These are phyloP conservation scores for Ctenodactylus gundi DNA, from an alignment of 2,113 vertebrate genomes.

Conservation along the genomic window DNA sequence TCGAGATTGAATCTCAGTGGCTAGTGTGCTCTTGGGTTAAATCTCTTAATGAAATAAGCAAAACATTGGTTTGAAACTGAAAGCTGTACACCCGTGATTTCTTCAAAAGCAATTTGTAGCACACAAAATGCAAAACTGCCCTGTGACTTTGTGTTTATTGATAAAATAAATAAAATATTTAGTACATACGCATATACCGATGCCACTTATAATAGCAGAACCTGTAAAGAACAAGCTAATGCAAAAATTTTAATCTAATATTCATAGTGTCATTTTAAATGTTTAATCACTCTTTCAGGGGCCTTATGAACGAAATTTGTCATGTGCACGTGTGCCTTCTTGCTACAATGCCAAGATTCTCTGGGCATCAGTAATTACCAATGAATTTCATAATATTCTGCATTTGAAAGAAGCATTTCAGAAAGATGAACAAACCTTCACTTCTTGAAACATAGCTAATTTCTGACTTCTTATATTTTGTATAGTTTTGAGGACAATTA, in stretches of 20 bases:
- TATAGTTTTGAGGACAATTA: not conserved
- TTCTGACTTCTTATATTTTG: constrained; percentile 12
- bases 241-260: not conserved
- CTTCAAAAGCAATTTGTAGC: not conserved
- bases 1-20: no score
- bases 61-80: not conserved
- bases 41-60: not conserved
- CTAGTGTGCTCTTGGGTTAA: not conserved
- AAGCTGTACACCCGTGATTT: not conserved
- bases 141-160: not conserved
- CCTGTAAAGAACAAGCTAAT: not conserved
- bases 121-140: not conserved
- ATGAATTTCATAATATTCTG: not conserved
- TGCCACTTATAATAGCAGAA: not conserved
- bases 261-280: not conserved
- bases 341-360: not conserved
- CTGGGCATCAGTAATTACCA: not conserved
- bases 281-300: not conserved
- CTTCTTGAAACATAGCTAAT: not conserved
- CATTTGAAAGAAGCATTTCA: not conserved
- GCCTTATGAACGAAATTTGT: not conserved
- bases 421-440: not conserved
- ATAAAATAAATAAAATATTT: not conserved
- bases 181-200: not conserved
- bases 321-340: not conserved